Percentiles rank a stretch among this genome's conserved stretches.
Conservation (phyloP, 2,113 vertebrate genomes). For the Peromyscus maniculatus region DNA sequence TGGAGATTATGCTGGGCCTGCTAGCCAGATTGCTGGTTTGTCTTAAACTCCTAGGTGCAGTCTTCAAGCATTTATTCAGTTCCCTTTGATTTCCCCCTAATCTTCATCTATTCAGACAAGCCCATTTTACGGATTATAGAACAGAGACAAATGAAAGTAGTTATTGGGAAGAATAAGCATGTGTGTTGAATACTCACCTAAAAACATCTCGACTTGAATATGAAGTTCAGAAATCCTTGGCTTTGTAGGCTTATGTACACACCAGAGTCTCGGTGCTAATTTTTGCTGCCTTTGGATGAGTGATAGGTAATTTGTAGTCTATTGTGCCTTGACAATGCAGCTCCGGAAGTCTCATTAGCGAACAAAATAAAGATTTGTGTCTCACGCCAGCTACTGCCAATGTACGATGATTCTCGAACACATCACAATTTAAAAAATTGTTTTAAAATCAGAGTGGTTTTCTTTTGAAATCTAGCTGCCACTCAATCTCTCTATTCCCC, state of each 20-base stretch:
- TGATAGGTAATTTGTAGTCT: slow-evolving; percentile 61
- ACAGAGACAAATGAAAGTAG: slow-evolving; percentile 3
- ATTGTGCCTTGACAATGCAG: slow-evolving; percentile 59
- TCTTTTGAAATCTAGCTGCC: slow-evolving; percentile 49
- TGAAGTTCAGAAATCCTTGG: slow-evolving; percentile 52
- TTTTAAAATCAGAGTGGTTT: slow-evolving; percentile 47
- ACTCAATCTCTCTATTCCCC: background rate
- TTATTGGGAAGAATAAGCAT: slow-evolving; percentile 28
- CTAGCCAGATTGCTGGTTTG: background rate
- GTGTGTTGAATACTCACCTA: background rate
- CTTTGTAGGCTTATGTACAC: slow-evolving; percentile 24
- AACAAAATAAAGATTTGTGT: slow-evolving; percentile 50
- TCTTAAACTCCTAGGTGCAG: background rate
- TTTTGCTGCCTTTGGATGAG: slow-evolving; percentile 57
- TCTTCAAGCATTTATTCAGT: slow-evolving; percentile 29
- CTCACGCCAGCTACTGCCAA: slow-evolving; percentile 1
- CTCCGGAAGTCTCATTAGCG: slow-evolving; percentile 26
- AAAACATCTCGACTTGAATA: slow-evolving; percentile 42
- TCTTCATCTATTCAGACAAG: background rate
- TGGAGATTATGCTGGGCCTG: background rate
- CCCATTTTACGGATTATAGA: slow-evolving; percentile 59
- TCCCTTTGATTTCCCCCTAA: background rate
- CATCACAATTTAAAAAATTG: slow-evolving; percentile 29
- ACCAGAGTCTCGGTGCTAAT: background rate
- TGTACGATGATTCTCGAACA: background rate